Conservation (phyloP, 2,113 vertebrate genomes). For the Ophiodon elongatus region DNA sequence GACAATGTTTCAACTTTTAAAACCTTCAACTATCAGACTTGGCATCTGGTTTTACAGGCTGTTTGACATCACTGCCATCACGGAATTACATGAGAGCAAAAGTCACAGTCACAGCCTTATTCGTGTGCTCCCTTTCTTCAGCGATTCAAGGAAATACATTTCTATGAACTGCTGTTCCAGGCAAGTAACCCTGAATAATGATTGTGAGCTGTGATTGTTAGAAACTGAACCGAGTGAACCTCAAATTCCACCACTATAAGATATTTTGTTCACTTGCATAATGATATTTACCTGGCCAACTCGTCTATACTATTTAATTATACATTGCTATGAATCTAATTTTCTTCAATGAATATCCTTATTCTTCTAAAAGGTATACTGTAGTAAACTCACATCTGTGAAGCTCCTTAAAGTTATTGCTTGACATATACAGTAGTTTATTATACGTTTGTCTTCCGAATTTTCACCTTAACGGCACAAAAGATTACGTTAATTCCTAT, state of each 20-base stretch:
- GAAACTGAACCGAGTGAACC: constrained; percentile 31
- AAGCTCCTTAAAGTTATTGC: not conserved
- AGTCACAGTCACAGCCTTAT: not conserved
- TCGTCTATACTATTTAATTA: not conserved
- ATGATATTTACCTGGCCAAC: not conserved
- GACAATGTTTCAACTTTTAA: constrained; percentile 3
- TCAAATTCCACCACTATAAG: not conserved
- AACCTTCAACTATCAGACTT: not conserved
- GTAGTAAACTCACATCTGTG: not conserved
- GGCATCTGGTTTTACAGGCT: not conserved
- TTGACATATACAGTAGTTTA: not conserved
- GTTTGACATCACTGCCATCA: not conserved
- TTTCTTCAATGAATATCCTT: not conserved
- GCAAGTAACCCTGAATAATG: constrained; percentile 9
- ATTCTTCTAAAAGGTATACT: not conserved
- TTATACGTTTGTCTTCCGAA: not conserved
- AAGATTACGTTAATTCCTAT: not conserved
- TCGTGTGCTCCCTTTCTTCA: not conserved
- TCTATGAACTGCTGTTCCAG: not conserved
- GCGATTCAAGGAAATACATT: not conserved
- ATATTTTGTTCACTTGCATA: constrained; percentile 8
- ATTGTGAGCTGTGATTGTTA: constrained; percentile 2
- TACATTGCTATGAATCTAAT: not conserved
- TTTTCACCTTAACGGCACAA: not conserved
- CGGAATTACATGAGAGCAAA: not conserved